Evolutionary conservation across 2,888 invertebrate species (phyloP).

Genomic region (Hirtodrosophila confusa): DNA sequence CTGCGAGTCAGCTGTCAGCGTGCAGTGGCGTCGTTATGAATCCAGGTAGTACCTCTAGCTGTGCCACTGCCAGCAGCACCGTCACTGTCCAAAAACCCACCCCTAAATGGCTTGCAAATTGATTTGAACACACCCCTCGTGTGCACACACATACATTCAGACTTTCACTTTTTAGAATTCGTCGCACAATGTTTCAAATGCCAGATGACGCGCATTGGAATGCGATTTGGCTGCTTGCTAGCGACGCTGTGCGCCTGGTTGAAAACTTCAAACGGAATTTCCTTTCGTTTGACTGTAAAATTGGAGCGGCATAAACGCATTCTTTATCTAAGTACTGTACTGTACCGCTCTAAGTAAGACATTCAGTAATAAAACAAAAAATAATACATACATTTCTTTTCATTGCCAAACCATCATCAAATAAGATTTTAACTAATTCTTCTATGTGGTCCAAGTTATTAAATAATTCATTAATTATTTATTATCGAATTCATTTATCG

Average conservation of each 20-base stretch:
- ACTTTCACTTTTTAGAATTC: constrained; percentile 56
- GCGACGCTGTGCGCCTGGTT: constrained; percentile 75
- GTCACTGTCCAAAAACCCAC: constrained; percentile 64
- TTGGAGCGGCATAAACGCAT: constrained; percentile 19
- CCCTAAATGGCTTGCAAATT: constrained; percentile 51
- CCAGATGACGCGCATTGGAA: constrained; percentile 61
- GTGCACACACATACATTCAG: constrained; percentile 16
- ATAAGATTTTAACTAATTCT: no score
- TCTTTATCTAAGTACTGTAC: constrained; percentile 1
- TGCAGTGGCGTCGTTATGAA: constrained; percentile 56
- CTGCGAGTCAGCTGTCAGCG: constrained; percentile 45
- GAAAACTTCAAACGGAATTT: constrained; percentile 83
- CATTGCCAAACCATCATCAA: no score
- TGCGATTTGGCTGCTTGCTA: constrained; percentile 31
- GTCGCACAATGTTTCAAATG: constrained; percentile 28
- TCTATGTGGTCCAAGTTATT: no score
- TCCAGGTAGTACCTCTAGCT: not conserved
- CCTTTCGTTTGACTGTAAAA: constrained; percentile 78
- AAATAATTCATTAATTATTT: no score
- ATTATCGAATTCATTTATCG: no score
- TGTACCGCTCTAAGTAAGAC: not conserved
- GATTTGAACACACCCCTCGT: constrained; percentile 70
- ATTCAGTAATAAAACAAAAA: no score
- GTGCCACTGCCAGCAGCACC: constrained; percentile 4
- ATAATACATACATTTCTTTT: no score